Conservation (phyloP, 2,113 vertebrate species). For the Nerophis lumbriciformis region DNA sequence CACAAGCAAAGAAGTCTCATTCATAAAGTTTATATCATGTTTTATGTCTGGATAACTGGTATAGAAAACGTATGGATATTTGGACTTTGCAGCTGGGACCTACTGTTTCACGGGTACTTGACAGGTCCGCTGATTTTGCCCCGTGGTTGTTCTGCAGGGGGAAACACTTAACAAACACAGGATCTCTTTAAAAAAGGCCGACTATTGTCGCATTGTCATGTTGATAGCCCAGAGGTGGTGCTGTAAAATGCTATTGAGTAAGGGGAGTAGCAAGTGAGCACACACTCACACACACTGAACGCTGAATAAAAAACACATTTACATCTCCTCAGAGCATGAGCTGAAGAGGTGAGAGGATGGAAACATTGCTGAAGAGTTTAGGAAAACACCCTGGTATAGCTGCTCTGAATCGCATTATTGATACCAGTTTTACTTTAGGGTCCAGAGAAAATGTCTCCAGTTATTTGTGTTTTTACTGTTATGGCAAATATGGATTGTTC, state of each 20-base stretch:
- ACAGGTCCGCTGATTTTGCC: background rate
- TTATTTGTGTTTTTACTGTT: no score
- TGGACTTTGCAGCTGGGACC: background rate
- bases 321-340: background rate
- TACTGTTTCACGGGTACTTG: background rate
- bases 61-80: no score
- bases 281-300: constrained; percentile 1
- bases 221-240: constrained; percentile 3
- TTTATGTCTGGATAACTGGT: no score
- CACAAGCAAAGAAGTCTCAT: no score
- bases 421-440: no score
- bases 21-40: no score
- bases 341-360: background rate
- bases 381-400: no score
- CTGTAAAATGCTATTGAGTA: constrained; percentile 3
- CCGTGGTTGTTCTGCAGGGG: constrained; percentile 1
- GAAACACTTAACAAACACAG: constrained; percentile 6
- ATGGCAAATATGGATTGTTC: no score
- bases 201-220: constrained; percentile 11
- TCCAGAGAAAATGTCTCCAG: no score
- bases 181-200: constrained; percentile 4
- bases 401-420: no score
- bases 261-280: background rate
- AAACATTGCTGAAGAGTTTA: no score
- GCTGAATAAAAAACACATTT: background rate